These are phyloP conservation scores for Drosophila kikkawai DNA, from an alignment of 1,140 invertebrate genomes.

Conservation along the genomic window DNA sequence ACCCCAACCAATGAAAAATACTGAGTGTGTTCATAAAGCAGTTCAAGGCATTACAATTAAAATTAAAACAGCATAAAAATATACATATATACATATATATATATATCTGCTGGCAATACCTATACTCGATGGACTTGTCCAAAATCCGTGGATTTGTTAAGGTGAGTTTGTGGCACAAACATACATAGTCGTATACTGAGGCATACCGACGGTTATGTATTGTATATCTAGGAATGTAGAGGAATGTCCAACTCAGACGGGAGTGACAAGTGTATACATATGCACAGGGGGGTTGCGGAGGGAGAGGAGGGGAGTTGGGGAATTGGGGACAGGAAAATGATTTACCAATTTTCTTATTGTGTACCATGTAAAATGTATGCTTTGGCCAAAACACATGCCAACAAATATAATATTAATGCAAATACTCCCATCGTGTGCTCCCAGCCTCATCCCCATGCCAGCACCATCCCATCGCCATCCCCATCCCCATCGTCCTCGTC, in stretches of 20 bases:
- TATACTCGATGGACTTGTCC: conserved; percentile 12
- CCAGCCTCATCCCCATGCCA: neutral
- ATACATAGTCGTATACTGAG: neutral
- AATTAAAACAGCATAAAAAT: conserved; percentile 1
- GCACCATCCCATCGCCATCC: neutral
- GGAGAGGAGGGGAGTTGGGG: no score
- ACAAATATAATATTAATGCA: conserved; percentile 47
- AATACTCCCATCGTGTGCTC: conserved; percentile 14
- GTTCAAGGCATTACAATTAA: conserved; percentile 27
- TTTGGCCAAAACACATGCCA: conserved; percentile 4
- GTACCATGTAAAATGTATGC: conserved; percentile 21
- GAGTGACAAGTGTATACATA: conserved; percentile 19
- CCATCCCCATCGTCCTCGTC: neutral
- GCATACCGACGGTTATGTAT: conserved; percentile 18
- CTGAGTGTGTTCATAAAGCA: conserved; percentile 68
- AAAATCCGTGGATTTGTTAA: conserved; percentile 16
- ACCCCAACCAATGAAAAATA: conserved; percentile 44
- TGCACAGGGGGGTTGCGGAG: neutral
- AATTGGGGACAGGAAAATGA: neutral
- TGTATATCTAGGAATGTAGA: conserved; percentile 21
- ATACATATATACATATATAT: neutral
- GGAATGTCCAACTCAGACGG: conserved; percentile 10
- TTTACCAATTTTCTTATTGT: conserved; percentile 14
- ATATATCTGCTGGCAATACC: neutral
- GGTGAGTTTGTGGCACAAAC: conserved; percentile 13